Evolutionary conservation across 30 jellyfish, hydroid and myxozoan species (phyloP).

Genomic region (Aurelia aurita complex sp. Pacific): DNA sequence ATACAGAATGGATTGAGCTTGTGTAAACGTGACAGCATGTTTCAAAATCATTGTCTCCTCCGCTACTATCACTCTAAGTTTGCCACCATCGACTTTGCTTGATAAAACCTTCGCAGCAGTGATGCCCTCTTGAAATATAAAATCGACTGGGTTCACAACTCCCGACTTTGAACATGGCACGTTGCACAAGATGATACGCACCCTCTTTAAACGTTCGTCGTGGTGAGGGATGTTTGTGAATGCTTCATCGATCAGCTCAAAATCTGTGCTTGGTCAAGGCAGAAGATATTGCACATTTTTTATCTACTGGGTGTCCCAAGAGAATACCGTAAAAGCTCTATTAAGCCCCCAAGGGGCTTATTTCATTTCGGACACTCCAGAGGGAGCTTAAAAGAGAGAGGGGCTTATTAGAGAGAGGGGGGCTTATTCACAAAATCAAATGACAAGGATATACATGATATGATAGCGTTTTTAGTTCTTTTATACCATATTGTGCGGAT

Average conservation of each 20-base stretch:
- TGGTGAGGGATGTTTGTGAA: conserved; percentile 31
- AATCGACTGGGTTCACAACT: conserved; percentile 77
- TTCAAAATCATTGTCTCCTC: conserved; percentile 52
- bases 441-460: no score
- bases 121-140: conserved; percentile 73
- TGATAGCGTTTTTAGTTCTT: no score
- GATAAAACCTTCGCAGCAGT: conserved; percentile 57
- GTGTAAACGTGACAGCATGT: conserved; percentile 61
- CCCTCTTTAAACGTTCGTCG: conserved; percentile 66
- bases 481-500: no score
- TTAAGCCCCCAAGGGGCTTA: no score
- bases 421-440: no score
- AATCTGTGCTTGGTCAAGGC: conserved; percentile 28
- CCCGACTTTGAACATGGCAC: conserved; percentile 80
- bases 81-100: conserved; percentile 47
- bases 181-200: conserved; percentile 66
- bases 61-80: conserved; percentile 45
- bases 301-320: no score
- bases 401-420: no score
- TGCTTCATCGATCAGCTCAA: conserved; percentile 65
- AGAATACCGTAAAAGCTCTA: no score
- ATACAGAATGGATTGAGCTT: conserved; percentile 68
- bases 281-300: no score
- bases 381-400: no score
- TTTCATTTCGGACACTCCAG: no score